Base-by-base conservation (phyloP, 35 echinoderm and acorn worm genomes). In the Anneissia japonica region DNA sequence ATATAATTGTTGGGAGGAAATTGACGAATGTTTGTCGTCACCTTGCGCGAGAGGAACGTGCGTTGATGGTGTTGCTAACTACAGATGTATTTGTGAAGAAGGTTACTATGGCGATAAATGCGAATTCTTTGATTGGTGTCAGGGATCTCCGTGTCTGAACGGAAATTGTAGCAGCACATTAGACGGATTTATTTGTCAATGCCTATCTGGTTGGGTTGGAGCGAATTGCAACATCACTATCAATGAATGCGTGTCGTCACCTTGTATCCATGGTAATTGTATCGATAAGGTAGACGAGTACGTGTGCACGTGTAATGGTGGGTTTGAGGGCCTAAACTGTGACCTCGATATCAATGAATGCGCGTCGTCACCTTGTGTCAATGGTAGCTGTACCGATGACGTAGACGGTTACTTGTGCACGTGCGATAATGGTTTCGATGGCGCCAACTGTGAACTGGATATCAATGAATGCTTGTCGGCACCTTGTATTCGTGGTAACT, bases 21-120 rank as follows among this genome's bases (percentile, higher is more conserved):
- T 81, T 81, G 79, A 81, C 23, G 79, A 81, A 39, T 81, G 79
- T 81, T 1, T 38, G 23, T 81, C 79, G 38, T 81, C 79, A 81
- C 79, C 79, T 26, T 81, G 79, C 40, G 16, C 16, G 0, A 4
- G 40, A 26, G 79, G 79, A 35, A 81, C 21, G 10, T 81, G 79
- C 40, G 28, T 6, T 38, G 79, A 81, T 26, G 31, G 37, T 10
- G n/a, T 81, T 30, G 37, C 35, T 81, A 26, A 26, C 23, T 81
- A 38, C 38, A 40, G 21, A 0, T 81, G 79, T 40, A 6, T 11
- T 23, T 81, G 79, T 40, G 36, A 81, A 30, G n/a, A 2, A 14
- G 79, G 79, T 13, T 81, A 12, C 28, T 38, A 37, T 37, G 74
- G 74, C 26, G 9, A 76, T 30, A 10, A 13, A 10, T 76, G 74